phyloP scores from a whole-genome alignment of 2,113 vertebrate genomes.

The Eretmochelys imbricata region DNA sequence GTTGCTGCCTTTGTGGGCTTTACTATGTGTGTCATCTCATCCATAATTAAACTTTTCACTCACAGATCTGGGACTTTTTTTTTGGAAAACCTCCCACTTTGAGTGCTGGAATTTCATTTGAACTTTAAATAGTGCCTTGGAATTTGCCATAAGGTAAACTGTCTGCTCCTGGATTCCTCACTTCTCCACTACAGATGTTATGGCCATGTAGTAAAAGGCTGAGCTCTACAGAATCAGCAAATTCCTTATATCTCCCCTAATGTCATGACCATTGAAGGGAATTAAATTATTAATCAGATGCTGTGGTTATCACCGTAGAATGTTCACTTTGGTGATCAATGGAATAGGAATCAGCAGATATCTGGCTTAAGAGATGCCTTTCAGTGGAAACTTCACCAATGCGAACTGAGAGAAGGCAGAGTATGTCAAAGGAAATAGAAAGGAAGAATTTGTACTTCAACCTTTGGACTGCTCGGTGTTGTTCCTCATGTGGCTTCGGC shows the following conservation, averaged over 20 bases:
- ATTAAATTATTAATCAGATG: neutral
- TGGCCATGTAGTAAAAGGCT: neutral
- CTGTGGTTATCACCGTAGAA: neutral
- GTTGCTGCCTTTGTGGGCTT: slow-evolving; percentile 51
- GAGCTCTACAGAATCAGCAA: neutral
- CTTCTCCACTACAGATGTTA: neutral
- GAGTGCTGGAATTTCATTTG: slow-evolving; percentile 48
- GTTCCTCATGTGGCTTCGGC: slow-evolving; percentile 67
- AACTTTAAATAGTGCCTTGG: slow-evolving; percentile 36
- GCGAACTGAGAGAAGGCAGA: slow-evolving; percentile 12
- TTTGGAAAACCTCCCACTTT: slow-evolving; percentile 31
- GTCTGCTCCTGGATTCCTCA: neutral
- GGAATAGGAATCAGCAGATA: slow-evolving; percentile 12
- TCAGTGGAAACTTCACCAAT: slow-evolving; percentile 40
- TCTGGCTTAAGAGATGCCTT: slow-evolving; percentile 25
- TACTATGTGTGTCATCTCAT: slow-evolving; percentile 65
- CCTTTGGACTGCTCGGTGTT: slow-evolving; percentile 66
- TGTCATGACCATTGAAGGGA: neutral
- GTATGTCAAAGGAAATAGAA: slow-evolving; percentile 52
- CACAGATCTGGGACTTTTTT: neutral
- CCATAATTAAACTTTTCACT: slow-evolving; percentile 60
- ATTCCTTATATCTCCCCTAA: neutral
- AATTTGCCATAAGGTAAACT: slow-evolving; percentile 56
- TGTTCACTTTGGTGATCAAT: neutral
- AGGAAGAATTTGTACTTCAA: slow-evolving; percentile 72